Evolutionary conservation across 2,797 vertebrate species (phyloP), one percentile per base, ranked within the genome.

Genomic region (Poecilia velifera): DNA sequence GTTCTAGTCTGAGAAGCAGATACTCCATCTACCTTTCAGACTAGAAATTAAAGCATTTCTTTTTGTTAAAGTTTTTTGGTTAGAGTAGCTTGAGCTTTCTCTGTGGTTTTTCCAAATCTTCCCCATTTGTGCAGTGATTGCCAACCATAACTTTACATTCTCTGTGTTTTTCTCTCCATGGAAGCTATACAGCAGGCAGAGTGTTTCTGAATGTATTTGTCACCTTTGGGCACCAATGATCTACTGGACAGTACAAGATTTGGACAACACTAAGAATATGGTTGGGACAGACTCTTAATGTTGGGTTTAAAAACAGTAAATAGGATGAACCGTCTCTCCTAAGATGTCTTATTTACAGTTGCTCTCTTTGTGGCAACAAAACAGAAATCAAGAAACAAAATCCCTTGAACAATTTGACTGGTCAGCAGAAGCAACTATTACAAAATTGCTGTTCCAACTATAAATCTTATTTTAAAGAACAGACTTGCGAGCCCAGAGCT

Each of bases 401-500:
- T 62, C 34, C 43, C 39, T 43, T 14, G 7, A 43, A 34, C n/a
- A 71, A 72, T 59, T 46, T 49, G 18, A 74, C 8, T 47, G 28
- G 39, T 80, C 51, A 39, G 73, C 31, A 80, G 16, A 59, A 28
- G 46, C 43, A 13, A 43, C 72, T 31, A 8, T 53, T 22, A 47
- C 55, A 73, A 73, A 53, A 41, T 36, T 20, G 51, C 46, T 39
- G 18, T 53, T 28, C 57, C 47, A 47, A 46, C 57, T 45, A 47
- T 72, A 72, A 76, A 72, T 72, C 66, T 46, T 41, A 31, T 36
- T 81, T 81, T 41, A 55, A n/a, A 64, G 55, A 22, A 64, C 9
- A 51, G 68, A 91, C 83, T 89, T 76, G 46, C 36, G 70, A 78
- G 79, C 84, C 46, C 68, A 77, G 47, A 83, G 76, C 72, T 70